Percentiles rank a stretch among this genome's conserved stretches.
Conservation (phyloP, 2,888 invertebrate species). For the Dicranocentrus wangi region DNA sequence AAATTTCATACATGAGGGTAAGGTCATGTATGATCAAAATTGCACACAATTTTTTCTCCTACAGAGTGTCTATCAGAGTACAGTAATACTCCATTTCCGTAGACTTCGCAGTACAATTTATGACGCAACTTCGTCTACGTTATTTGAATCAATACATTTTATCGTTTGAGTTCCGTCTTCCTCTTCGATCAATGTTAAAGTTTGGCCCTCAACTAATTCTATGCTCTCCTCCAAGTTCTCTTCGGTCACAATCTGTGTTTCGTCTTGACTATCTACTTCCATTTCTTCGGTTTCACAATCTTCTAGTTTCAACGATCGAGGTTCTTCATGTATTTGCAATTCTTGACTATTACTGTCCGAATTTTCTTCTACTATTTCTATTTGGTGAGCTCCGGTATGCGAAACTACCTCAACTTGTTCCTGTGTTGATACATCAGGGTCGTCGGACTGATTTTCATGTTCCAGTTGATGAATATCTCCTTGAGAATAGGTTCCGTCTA, state of each 20-base stretch:
- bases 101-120: constrained; percentile 3
- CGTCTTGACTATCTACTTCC: constrained; percentile 33
- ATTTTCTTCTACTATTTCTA: constrained; percentile 38
- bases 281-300: constrained; percentile 32
- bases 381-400: constrained; percentile 27
- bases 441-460: neutral
- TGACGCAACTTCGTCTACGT: constrained; percentile 26
- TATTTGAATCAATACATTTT: constrained; percentile 21
- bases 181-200: constrained; percentile 59
- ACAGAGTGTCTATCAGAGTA: too few species aligned
- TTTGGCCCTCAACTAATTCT: constrained; percentile 60
- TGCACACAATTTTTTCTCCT: too few species aligned
- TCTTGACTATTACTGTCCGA: constrained; percentile 19
- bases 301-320: constrained; percentile 20
- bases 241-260: constrained; percentile 48
- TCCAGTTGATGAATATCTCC: constrained; percentile 21
- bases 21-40: too few species aligned
- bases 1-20: too few species aligned
- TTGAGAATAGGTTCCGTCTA: neutral
- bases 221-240: constrained; percentile 50
- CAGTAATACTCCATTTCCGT: too few species aligned
- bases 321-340: constrained; percentile 33
- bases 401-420: constrained; percentile 18
- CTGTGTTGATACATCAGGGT: neutral
- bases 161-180: constrained; percentile 60